phyloP scores from a whole-genome alignment of 2,113 vertebrate species.

The Percopsis transmontana region DNA sequence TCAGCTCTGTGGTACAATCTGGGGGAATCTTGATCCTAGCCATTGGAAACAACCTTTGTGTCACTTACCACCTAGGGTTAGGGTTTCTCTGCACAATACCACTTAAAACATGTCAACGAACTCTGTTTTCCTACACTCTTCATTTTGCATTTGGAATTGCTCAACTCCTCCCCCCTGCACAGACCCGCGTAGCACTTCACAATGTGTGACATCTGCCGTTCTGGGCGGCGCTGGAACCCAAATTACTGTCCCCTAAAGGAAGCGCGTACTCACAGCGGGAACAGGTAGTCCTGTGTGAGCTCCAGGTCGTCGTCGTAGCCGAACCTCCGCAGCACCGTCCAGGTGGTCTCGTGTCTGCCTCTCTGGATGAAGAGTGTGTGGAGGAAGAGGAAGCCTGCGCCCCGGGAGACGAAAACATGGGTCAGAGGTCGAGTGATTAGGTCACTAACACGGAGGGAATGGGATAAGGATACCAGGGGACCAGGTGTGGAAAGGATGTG shows the following conservation, averaged over 20 bases:
- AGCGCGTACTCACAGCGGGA: conserved; percentile 84
- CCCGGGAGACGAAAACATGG: conserved; percentile 15
- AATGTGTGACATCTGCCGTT: too few species aligned
- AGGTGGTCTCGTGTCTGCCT: conserved; percentile 96
- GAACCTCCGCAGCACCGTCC: conserved; percentile 95
- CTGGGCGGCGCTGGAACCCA: background rate
- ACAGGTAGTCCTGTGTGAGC: conserved; percentile 94
- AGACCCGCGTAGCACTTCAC: too few species aligned
- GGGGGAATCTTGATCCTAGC: conserved; percentile 90
- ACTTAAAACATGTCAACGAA: background rate
- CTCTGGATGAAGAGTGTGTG: conserved; percentile 98
- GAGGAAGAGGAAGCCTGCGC: conserved; percentile 94
- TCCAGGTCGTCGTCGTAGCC: conserved; percentile 97
- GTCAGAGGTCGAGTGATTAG: background rate
- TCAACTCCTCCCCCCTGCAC: too few species aligned
- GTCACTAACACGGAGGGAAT: background rate
- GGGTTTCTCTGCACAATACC: background rate
- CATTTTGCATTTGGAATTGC: background rate
- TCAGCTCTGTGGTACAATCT: conserved; percentile 97
- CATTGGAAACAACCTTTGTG: background rate
- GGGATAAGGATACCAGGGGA: background rate
- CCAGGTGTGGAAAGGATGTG: background rate
- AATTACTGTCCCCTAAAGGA: background rate
- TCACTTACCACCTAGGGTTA: background rate
- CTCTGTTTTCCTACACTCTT: background rate